Conservation (phyloP, 1,140 invertebrate genomes). For the Brachionus plicatilis region DNA sequence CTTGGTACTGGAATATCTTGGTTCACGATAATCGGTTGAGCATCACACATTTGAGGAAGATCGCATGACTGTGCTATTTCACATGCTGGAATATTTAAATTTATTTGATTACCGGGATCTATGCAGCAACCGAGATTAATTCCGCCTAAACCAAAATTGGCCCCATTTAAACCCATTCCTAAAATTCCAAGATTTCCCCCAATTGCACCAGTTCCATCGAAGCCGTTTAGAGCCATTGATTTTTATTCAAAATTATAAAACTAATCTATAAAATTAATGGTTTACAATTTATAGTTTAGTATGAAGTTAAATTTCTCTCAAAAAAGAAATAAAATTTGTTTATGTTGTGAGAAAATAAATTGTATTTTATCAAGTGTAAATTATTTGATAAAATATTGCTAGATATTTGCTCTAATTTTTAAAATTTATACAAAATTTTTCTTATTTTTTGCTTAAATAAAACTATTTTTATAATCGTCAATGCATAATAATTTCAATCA, state of each 20-base stretch:
- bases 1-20: not conserved
- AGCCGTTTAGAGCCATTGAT: not conserved
- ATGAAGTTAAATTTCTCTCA: too few relatives aligned
- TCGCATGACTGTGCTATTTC: not conserved
- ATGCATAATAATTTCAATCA: not conserved
- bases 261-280: not conserved
- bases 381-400: not conserved
- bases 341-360: not conserved
- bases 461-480: not conserved
- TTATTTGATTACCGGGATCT: not conserved
- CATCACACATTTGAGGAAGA: not conserved
- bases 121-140: not conserved
- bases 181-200: not conserved
- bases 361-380: not conserved
- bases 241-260: not conserved
- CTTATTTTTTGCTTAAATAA: not conserved
- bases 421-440: too few relatives aligned
- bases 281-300: too few relatives aligned
- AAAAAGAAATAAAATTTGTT: not conserved
- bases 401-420: not conserved
- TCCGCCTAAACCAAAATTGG: not conserved
- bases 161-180: not conserved
- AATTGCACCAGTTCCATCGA: not conserved
- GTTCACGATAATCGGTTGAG: not conserved
- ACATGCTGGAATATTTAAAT: not conserved